Evolutionary conservation across 2,113 vertebrate genomes (phyloP).

Genomic region (Ciconia stormi): DNA sequence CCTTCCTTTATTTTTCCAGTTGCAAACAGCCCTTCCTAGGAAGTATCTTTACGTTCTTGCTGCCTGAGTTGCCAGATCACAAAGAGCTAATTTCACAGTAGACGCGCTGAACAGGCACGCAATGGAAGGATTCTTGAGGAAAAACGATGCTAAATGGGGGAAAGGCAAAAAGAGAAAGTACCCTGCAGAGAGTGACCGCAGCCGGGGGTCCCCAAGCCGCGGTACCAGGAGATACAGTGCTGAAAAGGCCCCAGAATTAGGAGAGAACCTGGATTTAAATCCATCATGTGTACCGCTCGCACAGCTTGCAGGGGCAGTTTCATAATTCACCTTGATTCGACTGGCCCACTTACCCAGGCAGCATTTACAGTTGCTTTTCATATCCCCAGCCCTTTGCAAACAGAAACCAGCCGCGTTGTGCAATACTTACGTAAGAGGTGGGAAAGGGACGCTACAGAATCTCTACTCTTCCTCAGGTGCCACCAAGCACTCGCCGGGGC

Average conservation of each 20-base stretch:
- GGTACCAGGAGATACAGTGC: accelerated
- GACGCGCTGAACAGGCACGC: accelerated
- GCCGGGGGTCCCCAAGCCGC: accelerated
- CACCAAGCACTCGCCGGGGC: background rate
- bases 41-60: background rate
- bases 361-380: background rate
- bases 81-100: background rate
- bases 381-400: background rate
- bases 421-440: background rate
- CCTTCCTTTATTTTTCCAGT: background rate
- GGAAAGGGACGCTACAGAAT: background rate
- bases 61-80: background rate
- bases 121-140: background rate
- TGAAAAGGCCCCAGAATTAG: background rate
- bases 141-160: accelerated
- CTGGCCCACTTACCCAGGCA: constrained; percentile 47
- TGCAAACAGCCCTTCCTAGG: background rate
- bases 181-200: accelerated
- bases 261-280: background rate
- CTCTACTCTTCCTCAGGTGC: background rate
- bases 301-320: background rate
- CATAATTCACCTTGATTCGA: constrained; percentile 34
- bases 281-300: accelerated
- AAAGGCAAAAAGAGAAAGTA: background rate
- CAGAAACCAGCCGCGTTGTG: background rate